Conservation (phyloP, 2,113 vertebrate genomes). For the Otolemur garnettii region DNA sequence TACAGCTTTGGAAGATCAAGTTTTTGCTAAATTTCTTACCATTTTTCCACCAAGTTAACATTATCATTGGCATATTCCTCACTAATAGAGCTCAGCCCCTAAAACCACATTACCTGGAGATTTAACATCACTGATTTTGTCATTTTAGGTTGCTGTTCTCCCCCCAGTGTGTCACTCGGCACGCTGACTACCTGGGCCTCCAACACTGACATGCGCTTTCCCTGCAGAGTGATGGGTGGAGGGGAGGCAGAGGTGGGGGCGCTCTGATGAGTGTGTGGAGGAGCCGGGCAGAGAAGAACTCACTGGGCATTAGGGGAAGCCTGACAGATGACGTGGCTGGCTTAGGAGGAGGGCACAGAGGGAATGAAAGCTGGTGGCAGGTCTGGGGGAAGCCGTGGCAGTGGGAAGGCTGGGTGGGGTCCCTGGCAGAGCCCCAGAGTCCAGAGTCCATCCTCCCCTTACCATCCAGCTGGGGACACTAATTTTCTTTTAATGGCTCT, state of each 20-base stretch:
- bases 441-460: background rate
- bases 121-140: background rate
- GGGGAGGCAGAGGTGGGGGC: background rate
- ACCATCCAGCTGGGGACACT: no score
- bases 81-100: background rate
- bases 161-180: background rate
- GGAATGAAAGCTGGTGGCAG: background rate
- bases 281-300: background rate
- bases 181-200: no score
- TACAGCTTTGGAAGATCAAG: background rate
- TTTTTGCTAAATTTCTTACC: background rate
- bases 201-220: fast-evolving
- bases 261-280: background rate
- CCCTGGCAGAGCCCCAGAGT: fast-evolving
- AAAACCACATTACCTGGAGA: background rate
- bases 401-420: background rate
- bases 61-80: background rate
- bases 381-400: background rate
- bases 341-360: background rate
- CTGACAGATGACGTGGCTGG: background rate
- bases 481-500: background rate
- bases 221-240: background rate
- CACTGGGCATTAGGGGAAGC: background rate
- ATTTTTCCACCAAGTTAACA: background rate
- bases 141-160: background rate